phyloP scores from a whole-genome alignment of 2,888 invertebrate species.

The Chloroclystis v-ata region DNA sequence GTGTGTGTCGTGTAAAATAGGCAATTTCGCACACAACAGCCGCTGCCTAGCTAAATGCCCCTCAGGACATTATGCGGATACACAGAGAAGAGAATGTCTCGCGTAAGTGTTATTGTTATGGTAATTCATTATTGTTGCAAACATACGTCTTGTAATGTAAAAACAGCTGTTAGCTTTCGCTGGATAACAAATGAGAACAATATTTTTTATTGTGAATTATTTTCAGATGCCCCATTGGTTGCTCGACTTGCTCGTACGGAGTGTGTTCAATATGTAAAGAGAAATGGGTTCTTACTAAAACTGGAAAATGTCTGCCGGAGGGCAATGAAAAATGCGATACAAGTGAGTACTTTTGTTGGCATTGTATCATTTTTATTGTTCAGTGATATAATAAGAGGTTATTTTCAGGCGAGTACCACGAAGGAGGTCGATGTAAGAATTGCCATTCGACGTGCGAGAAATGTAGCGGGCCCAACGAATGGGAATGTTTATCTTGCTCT shows the following conservation, averaged over 20 bases:
- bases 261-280: slow-evolving; percentile 85
- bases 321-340: slow-evolving; percentile 86
- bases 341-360: slow-evolving; percentile 71
- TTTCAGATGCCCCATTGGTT: slow-evolving; percentile 85
- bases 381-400: slow-evolving; percentile 32
- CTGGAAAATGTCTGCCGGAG: slow-evolving; percentile 84
- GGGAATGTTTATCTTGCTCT: slow-evolving; percentile 87
- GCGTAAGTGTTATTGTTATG: slow-evolving; percentile 63
- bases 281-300: slow-evolving; percentile 86
- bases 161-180: slow-evolving; percentile 18
- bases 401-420: slow-evolving; percentile 84
- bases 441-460: slow-evolving; percentile 91
- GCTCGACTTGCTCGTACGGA: slow-evolving; percentile 84
- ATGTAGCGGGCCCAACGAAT: slow-evolving; percentile 88
- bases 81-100: slow-evolving; percentile 87
- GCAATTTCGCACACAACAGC: slow-evolving; percentile 84
- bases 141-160: slow-evolving; percentile 25
- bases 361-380: slow-evolving; percentile 20
- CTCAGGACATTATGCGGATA: slow-evolving; percentile 84
- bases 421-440: slow-evolving; percentile 85
- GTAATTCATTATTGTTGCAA: slow-evolving; percentile 29
- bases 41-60: slow-evolving; percentile 86
- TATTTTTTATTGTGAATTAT: slow-evolving; percentile 10
- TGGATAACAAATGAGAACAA: slow-evolving; percentile 7
- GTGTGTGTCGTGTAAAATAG: slow-evolving; percentile 88